phyloP scores from a whole-genome alignment of 2,797 vertebrate genomes.

The Clarias platycephalus region DNA sequence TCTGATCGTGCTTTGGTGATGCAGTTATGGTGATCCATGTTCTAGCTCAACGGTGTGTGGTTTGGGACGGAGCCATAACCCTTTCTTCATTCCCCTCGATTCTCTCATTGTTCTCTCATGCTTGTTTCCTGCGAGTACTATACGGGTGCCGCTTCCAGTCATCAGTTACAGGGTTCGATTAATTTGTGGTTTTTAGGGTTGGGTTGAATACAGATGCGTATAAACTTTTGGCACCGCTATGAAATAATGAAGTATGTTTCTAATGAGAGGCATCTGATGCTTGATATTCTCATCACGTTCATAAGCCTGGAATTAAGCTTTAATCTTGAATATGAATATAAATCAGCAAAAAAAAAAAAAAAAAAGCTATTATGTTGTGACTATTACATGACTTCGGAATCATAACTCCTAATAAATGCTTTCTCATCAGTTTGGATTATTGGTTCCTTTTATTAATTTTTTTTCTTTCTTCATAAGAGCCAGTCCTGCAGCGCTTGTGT shows the following conservation, averaged over 20 bases:
- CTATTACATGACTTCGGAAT: neutral
- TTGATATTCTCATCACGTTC: too few species aligned
- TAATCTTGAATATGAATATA: neutral
- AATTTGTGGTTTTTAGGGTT: neutral
- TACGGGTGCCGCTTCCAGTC: neutral
- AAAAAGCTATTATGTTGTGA: too few species aligned
- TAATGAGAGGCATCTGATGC: too few species aligned
- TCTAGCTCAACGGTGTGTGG: neutral
- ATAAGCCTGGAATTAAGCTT: neutral
- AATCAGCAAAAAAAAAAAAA: too few species aligned
- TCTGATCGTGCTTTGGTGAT: neutral
- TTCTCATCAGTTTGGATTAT: neutral
- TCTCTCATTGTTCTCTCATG: neutral
- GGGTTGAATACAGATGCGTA: neutral
- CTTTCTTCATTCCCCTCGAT: neutral
- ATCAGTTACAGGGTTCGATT: neutral
- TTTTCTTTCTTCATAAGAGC: neutral
- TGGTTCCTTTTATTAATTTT: neutral
- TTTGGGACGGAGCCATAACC: conserved; percentile 16
- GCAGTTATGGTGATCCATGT: neutral
- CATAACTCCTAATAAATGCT: neutral
- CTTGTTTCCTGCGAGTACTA: neutral
- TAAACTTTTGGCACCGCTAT: neutral
- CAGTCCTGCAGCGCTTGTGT: neutral
- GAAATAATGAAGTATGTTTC: neutral